Evolutionary conservation across 1,140 invertebrate genomes (phyloP).

Genomic region (Oncopeltus fasciatus): DNA sequence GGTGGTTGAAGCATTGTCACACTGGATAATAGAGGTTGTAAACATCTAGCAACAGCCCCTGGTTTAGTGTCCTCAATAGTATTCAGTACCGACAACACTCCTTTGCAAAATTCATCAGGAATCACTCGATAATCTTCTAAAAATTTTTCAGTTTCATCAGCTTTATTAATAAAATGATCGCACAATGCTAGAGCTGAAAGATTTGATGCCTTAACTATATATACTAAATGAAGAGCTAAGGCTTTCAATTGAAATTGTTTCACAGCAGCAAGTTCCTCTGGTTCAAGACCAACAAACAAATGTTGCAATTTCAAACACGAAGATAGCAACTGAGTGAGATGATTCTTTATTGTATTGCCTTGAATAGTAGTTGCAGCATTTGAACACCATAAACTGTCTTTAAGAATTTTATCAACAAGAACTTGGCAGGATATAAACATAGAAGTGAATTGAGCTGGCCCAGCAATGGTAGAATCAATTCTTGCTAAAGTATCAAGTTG

Average conservation of each 20-base stretch:
- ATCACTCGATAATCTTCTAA: slow-evolving; percentile 35
- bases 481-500: slow-evolving; percentile 47
- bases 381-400: slow-evolving; percentile 33
- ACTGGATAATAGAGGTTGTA: slow-evolving; percentile 61
- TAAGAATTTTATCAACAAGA: slow-evolving; percentile 32
- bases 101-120: slow-evolving; percentile 62
- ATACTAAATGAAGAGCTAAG: slow-evolving; percentile 65
- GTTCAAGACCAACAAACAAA: slow-evolving; percentile 63
- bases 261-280: slow-evolving; percentile 57
- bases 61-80: slow-evolving; percentile 71
- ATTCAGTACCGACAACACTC: slow-evolving; percentile 61
- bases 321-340: slow-evolving; percentile 47
- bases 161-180: slow-evolving; percentile 45
- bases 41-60: slow-evolving; percentile 58
- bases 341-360: slow-evolving; percentile 37
- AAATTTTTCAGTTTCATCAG: slow-evolving; percentile 41
- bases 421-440: slow-evolving; percentile 55
- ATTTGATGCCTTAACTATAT: slow-evolving; percentile 47
- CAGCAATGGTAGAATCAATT: slow-evolving; percentile 62
- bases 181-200: slow-evolving; percentile 44
- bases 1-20: slow-evolving; percentile 43
- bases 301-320: slow-evolving; percentile 65
- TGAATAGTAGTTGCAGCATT: slow-evolving; percentile 33
- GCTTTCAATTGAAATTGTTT: slow-evolving; percentile 73
- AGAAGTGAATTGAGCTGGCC: slow-evolving; percentile 45